These are phyloP conservation scores for Tipula lateralis DNA, from an alignment of 2,888 invertebrate species.

Conservation along the genomic window DNA sequence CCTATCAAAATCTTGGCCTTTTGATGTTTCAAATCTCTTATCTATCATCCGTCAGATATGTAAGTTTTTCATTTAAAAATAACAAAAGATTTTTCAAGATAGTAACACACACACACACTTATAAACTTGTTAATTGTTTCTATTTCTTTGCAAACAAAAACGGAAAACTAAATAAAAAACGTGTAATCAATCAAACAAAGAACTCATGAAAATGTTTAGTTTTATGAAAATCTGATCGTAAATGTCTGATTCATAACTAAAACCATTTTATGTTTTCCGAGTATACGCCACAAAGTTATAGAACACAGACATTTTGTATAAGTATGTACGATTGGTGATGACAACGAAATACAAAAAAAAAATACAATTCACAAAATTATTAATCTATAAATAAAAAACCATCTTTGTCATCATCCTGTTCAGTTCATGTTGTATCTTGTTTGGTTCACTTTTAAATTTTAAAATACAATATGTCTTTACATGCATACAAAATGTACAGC, in stretches of 20 bases:
- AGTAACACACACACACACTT: background rate
- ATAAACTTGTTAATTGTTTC: too few relatives aligned
- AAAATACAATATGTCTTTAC: background rate
- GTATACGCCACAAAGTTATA: background rate
- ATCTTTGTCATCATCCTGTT: slow-evolving; percentile 1
- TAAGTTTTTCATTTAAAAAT: too few relatives aligned
- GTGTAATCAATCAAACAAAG: background rate
- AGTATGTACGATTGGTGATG: background rate
- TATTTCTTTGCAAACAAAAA: background rate
- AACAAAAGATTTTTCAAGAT: background rate
- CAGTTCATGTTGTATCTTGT: background rate
- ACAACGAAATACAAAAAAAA: background rate
- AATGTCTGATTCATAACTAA: background rate
- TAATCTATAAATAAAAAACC: background rate
- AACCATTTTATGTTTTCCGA: background rate
- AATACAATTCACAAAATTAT: background rate
- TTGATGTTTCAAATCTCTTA: background rate
- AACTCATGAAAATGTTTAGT: background rate
- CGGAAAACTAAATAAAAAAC: background rate
- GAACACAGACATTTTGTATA: background rate
- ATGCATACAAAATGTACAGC: background rate
- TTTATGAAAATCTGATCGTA: background rate
- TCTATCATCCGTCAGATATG: too few relatives aligned
- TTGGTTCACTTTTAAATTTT: background rate
- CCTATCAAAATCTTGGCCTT: background rate